A percentile compares a stretch with the other conserved stretches of the same genome.
Conservation (phyloP, 1,140 invertebrate species). For the Leptoteleia sp. region DNA sequence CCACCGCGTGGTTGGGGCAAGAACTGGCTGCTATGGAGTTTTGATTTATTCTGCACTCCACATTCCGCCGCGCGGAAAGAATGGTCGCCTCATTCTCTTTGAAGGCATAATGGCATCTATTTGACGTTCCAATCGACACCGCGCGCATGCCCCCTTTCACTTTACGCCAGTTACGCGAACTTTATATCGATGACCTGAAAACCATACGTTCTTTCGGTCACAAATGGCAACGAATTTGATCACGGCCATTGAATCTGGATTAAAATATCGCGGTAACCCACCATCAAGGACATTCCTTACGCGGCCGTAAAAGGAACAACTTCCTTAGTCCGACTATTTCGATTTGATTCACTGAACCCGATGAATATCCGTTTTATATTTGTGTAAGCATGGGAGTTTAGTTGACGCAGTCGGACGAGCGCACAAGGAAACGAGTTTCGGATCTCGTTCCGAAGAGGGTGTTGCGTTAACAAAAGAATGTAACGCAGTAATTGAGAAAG, state of each 20-base stretch:
- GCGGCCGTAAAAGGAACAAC: background rate
- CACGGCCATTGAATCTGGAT: constrained; percentile 10
- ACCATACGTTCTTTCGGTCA: constrained; percentile 22
- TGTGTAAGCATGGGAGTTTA: no score
- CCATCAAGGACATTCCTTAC: background rate
- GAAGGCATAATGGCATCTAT: constrained; percentile 58
- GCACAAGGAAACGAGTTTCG: no score
- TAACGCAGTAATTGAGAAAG: no score
- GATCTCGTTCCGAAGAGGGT: no score
- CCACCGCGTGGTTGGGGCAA: constrained; percentile 43
- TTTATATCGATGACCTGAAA: constrained; percentile 50
- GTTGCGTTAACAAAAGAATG: no score
- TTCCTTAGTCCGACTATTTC: background rate
- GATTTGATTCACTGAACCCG: constrained; percentile 6
- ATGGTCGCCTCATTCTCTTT: constrained; percentile 45
- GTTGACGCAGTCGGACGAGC: no score
- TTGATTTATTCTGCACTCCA: constrained; percentile 69
- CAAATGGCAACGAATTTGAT: constrained; percentile 37
- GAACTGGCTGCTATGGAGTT: constrained; percentile 64
- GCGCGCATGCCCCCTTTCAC: constrained; percentile 37
- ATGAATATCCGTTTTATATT: no score
- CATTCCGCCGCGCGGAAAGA: constrained; percentile 46
- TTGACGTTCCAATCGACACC: constrained; percentile 59
- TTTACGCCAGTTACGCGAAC: constrained; percentile 11
- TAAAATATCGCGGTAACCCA: background rate